These are phyloP conservation scores for Ptychochromis oligacanthus DNA, from an alignment of 2,113 vertebrate species.

Conservation along the genomic window DNA sequence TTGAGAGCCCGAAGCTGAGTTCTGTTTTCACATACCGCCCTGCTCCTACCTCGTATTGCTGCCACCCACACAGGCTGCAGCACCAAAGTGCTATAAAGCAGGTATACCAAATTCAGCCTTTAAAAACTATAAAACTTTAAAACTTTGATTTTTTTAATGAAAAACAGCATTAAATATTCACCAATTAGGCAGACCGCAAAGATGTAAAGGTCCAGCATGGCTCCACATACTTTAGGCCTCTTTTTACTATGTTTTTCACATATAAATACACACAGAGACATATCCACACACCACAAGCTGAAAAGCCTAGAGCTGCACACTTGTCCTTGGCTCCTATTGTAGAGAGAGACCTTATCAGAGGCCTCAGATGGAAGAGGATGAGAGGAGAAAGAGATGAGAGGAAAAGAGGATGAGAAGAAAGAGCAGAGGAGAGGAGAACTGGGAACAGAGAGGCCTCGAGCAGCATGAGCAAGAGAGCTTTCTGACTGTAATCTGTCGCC, in stretches of 20 bases:
- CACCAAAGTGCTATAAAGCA: slow-evolving; percentile 47
- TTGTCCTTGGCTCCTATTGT: slow-evolving; percentile 69
- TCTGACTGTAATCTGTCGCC: slow-evolving; percentile 78
- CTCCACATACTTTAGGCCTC: not conserved
- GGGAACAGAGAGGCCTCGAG: slow-evolving; percentile 75
- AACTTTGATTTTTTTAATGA: slow-evolving; percentile 22
- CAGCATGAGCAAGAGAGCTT: slow-evolving; percentile 72
- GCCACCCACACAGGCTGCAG: slow-evolving; percentile 68
- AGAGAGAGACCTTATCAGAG: slow-evolving; percentile 70
- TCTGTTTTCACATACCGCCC: slow-evolving; percentile 66
- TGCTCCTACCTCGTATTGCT: slow-evolving; percentile 53
- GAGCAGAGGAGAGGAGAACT: slow-evolving; percentile 64
- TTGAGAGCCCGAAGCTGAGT: slow-evolving; percentile 68
- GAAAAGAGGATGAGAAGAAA: slow-evolving; percentile 68
- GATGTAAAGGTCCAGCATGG: not conserved
- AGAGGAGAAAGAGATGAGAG: slow-evolving; percentile 70
- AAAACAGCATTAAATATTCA: not conserved
- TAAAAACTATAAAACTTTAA: not conserved
- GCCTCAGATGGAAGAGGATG: slow-evolving; percentile 71
- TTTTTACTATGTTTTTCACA: not conserved
- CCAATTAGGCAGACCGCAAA: not conserved
- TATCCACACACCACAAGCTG: slow-evolving; percentile 12
- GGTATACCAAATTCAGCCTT: slow-evolving; percentile 44
- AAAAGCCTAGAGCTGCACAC: slow-evolving; percentile 53
- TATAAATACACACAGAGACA: not conserved